Conservation (phyloP, 2,797 vertebrate species). For the Tympanoctomys barrerae region DNA sequence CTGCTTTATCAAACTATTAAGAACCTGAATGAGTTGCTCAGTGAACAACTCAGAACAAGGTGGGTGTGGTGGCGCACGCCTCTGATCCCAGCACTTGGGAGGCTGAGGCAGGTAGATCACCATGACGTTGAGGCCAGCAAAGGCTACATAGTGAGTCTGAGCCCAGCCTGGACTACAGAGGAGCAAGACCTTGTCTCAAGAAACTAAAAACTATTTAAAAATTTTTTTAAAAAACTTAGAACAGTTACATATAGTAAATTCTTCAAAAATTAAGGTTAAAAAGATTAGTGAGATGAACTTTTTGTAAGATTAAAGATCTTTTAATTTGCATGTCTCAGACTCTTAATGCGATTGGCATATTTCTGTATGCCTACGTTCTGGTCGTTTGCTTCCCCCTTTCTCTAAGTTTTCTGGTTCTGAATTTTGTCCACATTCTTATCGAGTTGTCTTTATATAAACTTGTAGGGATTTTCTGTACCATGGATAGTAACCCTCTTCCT, state of each 20-base stretch:
- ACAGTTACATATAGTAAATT: background rate
- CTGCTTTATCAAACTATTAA: background rate
- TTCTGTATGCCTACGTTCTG: background rate
- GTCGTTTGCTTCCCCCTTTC: background rate
- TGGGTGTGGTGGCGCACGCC: background rate
- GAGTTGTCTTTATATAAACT: background rate
- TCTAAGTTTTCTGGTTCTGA: conserved; percentile 6
- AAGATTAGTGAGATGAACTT: background rate
- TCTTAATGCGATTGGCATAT: background rate
- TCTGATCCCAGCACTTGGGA: background rate
- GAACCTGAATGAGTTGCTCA: conserved; percentile 6
- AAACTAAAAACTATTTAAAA: background rate
- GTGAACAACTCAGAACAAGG: background rate
- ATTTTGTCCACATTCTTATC: conserved; percentile 21
- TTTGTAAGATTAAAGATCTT: background rate
- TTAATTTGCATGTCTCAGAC: background rate
- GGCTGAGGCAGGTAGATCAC: background rate
- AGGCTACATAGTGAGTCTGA: background rate
- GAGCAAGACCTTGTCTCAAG: background rate
- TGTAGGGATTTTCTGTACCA: conserved; percentile 13
- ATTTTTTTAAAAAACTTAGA: background rate
- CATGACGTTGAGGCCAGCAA: background rate
- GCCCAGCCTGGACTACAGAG: background rate
- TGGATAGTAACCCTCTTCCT: background rate
- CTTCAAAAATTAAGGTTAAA: conserved; percentile 15